Percentiles rank a stretch among this genome's conserved stretches.
Conservation (phyloP, 23 tunicate genomes). For the Trididemnum nubilum region DNA sequence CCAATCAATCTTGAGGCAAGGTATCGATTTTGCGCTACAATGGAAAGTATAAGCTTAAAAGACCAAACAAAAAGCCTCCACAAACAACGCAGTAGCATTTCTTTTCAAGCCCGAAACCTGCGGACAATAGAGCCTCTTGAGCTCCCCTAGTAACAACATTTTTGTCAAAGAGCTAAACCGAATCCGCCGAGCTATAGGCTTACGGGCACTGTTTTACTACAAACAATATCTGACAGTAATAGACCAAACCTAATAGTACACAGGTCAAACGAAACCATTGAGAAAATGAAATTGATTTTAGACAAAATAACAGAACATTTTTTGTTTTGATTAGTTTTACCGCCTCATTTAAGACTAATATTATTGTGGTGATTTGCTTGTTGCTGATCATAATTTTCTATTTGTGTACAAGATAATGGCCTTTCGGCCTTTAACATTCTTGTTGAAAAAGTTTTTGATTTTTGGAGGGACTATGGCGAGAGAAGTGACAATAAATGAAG, state of each 20-base stretch:
- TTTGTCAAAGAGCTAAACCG: constrained; percentile 9
- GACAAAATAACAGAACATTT: too few relatives aligned
- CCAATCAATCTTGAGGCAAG: neutral
- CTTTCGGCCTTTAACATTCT: too few relatives aligned
- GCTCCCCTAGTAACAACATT: constrained; percentile 55
- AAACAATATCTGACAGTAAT: neutral
- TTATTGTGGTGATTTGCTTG: too few relatives aligned
- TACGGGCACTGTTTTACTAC: neutral
- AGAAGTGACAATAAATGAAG: too few relatives aligned
- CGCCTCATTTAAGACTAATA: too few relatives aligned
- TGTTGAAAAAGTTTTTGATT: too few relatives aligned
- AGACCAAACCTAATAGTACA: neutral
- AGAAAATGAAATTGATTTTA: too few relatives aligned
- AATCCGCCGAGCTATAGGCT: neutral
- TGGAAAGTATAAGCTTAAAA: neutral
- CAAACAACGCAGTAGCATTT: constrained; percentile 53
- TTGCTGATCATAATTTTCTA: too few relatives aligned
- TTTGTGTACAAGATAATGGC: too few relatives aligned
- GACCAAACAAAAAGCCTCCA: constrained; percentile 16
- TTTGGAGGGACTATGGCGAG: too few relatives aligned
- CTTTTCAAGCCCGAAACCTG: constrained; percentile 38
- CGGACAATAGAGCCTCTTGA: constrained; percentile 38
- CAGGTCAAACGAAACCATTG: too few relatives aligned
- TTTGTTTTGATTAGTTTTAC: too few relatives aligned
- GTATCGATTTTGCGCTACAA: constrained; percentile 17